Percentiles rank a stretch among this genome's conserved stretches.
These are phyloP conservation scores for Biston betularia DNA, from an alignment of 2,888 invertebrate species.

Conservation along the genomic window DNA sequence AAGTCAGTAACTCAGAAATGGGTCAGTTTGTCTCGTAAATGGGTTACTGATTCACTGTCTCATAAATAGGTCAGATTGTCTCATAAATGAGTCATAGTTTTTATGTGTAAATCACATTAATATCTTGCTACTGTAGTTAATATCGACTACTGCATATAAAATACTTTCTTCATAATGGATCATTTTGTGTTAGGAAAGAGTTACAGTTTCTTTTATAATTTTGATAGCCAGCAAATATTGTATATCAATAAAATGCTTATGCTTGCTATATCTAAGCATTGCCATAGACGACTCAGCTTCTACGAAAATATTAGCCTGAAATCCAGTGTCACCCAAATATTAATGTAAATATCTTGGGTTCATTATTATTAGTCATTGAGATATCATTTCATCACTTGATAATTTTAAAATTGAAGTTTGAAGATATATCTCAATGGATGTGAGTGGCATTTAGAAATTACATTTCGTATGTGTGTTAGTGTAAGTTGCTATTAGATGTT, in stretches of 20 bases:
- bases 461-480: conserved; percentile 36
- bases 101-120: not conserved
- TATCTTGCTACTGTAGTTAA: no score
- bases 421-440: conserved; percentile 28
- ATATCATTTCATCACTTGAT: conserved; percentile 4
- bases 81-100: not conserved
- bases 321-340: conserved; percentile 15
- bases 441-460: conserved; percentile 32
- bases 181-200: not conserved
- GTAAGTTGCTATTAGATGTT: conserved; percentile 50
- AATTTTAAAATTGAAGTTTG: not conserved
- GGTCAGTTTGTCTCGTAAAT: not conserved
- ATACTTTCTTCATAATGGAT: not conserved
- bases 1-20: not conserved
- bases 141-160: no score
- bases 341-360: conserved; percentile 16
- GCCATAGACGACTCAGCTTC: conserved; percentile 2
- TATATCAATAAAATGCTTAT: not conserved
- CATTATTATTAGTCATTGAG: conserved; percentile 9
- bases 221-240: not conserved
- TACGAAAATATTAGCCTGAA: conserved; percentile 7
- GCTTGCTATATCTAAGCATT: not conserved
- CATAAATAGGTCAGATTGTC: not conserved
- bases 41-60: no score
- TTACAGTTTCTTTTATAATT: not conserved